Base-by-base conservation (phyloP, 2,113 vertebrate genomes). In the Erythrolamprus reginae region DNA sequence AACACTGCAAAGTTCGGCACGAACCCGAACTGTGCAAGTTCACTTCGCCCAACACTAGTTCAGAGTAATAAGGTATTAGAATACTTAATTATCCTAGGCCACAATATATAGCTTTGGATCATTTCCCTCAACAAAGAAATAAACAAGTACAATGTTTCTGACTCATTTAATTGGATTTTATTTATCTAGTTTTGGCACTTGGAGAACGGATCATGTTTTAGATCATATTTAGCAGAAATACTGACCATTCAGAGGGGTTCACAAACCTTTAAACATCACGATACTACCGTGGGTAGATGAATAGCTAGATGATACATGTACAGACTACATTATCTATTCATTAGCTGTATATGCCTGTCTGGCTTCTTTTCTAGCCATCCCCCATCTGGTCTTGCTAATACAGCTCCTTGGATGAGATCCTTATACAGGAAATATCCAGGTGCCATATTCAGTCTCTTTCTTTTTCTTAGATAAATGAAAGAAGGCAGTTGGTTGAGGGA, bases 361-460 rank as follows among this genome's bases (percentile, higher is more conserved):
- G 65, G 33, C 65, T 77, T 77, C 33, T 77, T 77, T 38, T 38
- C 65, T 77, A 21, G 19, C 33, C 33, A 42, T 77, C 17, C 17
- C 17, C 70, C 33, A 77, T 17, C 52, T 26, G 19, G 10, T 86
- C 38, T 55, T 48, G 21, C 38, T 10, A 87, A 38, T 77, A 7
- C 26, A 88, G 2, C 82, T 88, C 23, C 58, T 48, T 45, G 82
- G 24, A 38, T 45, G 10, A 4, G 17, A 19, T 65, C 33, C 6
- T 42, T 50, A 33, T 45, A 52, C 42, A 5, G 38, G 85, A 84
- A 91, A n/a, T 88, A 61, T 58, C 47, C 50, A 65, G 8, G 7
- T 89, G 88, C 90, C 77, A 38, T 88, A 83, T 92, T 90, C 47
- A 89, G 7, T 7, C 24, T 4, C 90, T 87, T 53, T 84, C 19